A percentile compares a stretch with the other conserved stretches of the same genome.
These are phyloP conservation scores for Schrankia costaestrigalis DNA, from an alignment of 2,888 invertebrate genomes.

Conservation along the genomic window DNA sequence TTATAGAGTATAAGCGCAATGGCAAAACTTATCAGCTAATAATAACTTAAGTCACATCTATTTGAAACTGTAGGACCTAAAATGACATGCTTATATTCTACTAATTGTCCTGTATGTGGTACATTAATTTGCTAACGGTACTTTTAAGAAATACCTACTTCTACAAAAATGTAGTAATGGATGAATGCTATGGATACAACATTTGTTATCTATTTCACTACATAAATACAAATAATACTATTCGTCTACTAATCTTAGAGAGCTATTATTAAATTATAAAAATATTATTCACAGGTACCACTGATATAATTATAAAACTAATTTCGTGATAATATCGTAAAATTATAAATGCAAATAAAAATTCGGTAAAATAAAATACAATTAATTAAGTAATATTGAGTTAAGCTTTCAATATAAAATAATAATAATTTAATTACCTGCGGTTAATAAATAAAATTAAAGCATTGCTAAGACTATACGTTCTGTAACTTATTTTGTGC, in stretches of 20 bases:
- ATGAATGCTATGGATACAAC: slow-evolving; percentile 12
- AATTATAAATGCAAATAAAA: no score
- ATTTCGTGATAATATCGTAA: no score
- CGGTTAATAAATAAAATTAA: no score
- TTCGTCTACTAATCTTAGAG: slow-evolving; percentile 22
- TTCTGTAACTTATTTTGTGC: no score
- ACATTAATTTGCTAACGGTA: background rate
- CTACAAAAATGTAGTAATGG: slow-evolving; percentile 7
- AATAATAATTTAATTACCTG: no score
- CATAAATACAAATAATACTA: slow-evolving; percentile 12
- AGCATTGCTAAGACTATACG: no score
- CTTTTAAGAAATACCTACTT: slow-evolving; percentile 14
- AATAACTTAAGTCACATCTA: slow-evolving; percentile 11
- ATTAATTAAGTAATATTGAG: no score
- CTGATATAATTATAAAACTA: slow-evolving; percentile 8
- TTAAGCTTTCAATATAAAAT: no score
- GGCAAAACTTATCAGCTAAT: slow-evolving; percentile 13
- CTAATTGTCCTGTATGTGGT: slow-evolving; percentile 3
- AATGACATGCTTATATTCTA: slow-evolving; percentile 8
- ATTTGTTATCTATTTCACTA: slow-evolving; percentile 15
- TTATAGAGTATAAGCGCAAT: slow-evolving; percentile 3
- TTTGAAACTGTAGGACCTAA: slow-evolving; percentile 3
- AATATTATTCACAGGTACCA: slow-evolving; percentile 23
- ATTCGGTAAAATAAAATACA: no score
- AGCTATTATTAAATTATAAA: slow-evolving; percentile 15